A percentile compares a stretch with the other conserved stretches of the same genome.
phyloP scores from a whole-genome alignment of 2,113 vertebrate species.

The Ariopsis seemanni region DNA sequence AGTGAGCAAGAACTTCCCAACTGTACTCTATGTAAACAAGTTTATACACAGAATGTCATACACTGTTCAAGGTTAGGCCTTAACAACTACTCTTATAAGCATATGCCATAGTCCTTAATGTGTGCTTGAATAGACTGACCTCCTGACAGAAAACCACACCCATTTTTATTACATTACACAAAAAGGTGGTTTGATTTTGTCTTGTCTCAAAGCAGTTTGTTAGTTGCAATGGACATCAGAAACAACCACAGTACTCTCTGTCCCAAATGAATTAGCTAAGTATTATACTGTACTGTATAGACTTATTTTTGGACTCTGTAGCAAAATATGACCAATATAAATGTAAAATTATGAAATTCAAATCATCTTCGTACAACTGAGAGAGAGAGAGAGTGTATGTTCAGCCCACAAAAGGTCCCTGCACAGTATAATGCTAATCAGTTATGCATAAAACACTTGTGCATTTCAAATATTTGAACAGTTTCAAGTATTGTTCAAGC shows the following conservation, averaged over 20 bases:
- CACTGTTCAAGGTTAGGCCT: background rate
- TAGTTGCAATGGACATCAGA: too few species aligned
- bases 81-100: background rate
- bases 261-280: too few species aligned
- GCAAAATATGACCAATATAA: background rate
- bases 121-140: background rate
- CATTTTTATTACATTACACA: background rate
- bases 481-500: background rate
- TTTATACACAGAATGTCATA: conserved; percentile 10
- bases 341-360: background rate
- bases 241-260: too few species aligned
- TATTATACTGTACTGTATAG: too few species aligned
- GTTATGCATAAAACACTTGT: background rate
- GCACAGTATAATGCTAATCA: background rate
- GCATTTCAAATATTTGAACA: background rate
- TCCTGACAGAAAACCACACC: background rate
- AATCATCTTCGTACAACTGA: background rate
- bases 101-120: background rate
- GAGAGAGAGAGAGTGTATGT: too few species aligned
- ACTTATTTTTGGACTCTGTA: background rate
- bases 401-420: background rate
- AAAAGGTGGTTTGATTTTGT: background rate
- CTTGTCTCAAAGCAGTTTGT: too few species aligned
- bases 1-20: conserved; percentile 1
- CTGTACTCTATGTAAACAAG: background rate